Evolutionary conservation across 2,797 vertebrate genomes (phyloP).

Genomic region (Cynopterus sphinx): DNA sequence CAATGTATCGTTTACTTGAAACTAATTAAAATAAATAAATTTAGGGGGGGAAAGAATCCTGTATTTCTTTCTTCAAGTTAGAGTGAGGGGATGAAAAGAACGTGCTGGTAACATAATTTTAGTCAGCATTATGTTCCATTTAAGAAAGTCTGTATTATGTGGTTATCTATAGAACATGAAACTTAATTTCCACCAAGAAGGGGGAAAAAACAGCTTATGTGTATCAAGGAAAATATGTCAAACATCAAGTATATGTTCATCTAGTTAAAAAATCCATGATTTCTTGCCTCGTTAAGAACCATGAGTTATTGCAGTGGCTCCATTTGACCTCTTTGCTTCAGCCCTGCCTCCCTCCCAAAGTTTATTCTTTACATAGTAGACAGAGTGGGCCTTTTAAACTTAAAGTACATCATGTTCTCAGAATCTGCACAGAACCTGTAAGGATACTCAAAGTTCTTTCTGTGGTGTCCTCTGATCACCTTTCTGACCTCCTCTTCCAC

Average conservation of each 20-base stretch:
- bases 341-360: not conserved
- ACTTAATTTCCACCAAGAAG: not conserved
- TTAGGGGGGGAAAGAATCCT: not conserved
- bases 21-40: too few species aligned
- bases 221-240: not conserved
- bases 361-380: not conserved
- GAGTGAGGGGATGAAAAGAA: not conserved
- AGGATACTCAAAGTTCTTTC: not conserved
- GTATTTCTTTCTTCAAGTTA: constrained; percentile 38
- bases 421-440: not conserved
- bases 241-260: not conserved
- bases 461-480: accelerated
- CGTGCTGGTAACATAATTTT: not conserved
- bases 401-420: not conserved
- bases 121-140: not conserved
- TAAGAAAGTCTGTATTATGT: constrained; percentile 19
- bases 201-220: not conserved
- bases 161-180: not conserved
- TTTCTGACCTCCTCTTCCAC: not conserved
- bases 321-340: not conserved
- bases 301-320: not conserved
- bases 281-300: not conserved
- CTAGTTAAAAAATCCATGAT: not conserved
- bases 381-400: not conserved
- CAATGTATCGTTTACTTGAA: too few species aligned